Evolutionary conservation across 2,888 invertebrate genomes (phyloP).

Genomic region (Lasius fuliginosus): DNA sequence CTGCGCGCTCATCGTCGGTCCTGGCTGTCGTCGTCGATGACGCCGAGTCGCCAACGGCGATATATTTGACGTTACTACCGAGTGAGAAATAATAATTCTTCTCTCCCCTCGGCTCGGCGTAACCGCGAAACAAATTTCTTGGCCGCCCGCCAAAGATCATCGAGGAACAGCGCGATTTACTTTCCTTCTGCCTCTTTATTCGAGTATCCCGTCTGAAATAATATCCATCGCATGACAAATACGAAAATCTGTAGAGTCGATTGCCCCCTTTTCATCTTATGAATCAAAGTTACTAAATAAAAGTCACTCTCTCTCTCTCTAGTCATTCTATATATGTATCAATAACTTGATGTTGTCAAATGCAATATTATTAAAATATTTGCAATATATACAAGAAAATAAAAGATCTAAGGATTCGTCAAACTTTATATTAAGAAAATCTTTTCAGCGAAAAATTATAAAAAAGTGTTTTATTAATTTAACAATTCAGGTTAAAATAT

Average conservation of each 20-base stretch:
- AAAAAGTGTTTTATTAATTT: neutral
- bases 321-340: neutral
- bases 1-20: slow-evolving; percentile 68
- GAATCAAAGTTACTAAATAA: neutral
- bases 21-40: slow-evolving; percentile 49
- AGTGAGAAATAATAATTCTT: slow-evolving; percentile 48
- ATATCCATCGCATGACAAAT: slow-evolving; percentile 55
- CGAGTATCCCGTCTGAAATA: slow-evolving; percentile 44
- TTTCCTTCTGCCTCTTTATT: slow-evolving; percentile 33
- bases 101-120: slow-evolving; percentile 9
- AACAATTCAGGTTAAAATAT: neutral
- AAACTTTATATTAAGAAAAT: neutral
- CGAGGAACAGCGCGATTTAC: slow-evolving; percentile 58
- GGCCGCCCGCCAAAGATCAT: slow-evolving; percentile 47
- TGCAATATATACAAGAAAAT: neutral
- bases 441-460: neutral
- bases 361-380: slow-evolving; percentile 12
- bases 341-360: neutral
- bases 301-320: neutral
- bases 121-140: slow-evolving; percentile 57
- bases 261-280: neutral
- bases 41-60: slow-evolving; percentile 22
- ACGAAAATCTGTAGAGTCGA: slow-evolving; percentile 29
- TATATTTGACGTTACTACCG: slow-evolving; percentile 55
- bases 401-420: slow-evolving; percentile 28